Conservation (phyloP, 1,140 invertebrate species). For the Druon quercuslanigerum region DNA sequence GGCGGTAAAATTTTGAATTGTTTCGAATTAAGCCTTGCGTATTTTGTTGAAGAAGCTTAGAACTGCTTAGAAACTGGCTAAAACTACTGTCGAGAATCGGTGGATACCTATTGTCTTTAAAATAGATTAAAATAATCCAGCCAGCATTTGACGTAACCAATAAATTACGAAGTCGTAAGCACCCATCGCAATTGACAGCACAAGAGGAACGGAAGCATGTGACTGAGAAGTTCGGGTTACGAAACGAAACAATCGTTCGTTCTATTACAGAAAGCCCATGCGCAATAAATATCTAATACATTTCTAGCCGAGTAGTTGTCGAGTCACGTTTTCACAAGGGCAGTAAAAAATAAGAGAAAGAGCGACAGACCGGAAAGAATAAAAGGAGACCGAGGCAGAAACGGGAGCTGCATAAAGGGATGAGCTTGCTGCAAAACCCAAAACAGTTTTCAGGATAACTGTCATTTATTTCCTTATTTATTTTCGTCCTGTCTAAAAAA, state of each 20-base stretch:
- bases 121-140: too few species aligned
- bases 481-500: constrained; percentile 61
- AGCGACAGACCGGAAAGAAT: constrained; percentile 46
- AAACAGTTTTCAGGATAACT: constrained; percentile 72
- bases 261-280: constrained; percentile 60
- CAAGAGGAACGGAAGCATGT: neutral
- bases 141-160: too few species aligned
- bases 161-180: too few species aligned
- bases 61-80: too few species aligned
- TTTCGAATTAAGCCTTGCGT: too few species aligned
- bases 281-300: constrained; percentile 76
- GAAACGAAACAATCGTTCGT: constrained; percentile 62
- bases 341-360: constrained; percentile 38
- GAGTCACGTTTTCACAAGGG: constrained; percentile 58
- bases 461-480: constrained; percentile 75
- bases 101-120: too few species aligned
- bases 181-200: neutral
- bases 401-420: constrained; percentile 39
- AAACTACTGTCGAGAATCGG: too few species aligned
- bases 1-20: too few species aligned
- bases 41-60: too few species aligned
- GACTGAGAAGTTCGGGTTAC: constrained; percentile 40
- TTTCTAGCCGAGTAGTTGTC: constrained; percentile 69
- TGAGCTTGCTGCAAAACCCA: constrained; percentile 66
- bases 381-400: constrained; percentile 27